Percentiles rank a stretch among this genome's conserved stretches.
Evolutionary conservation across 2,113 vertebrate species (phyloP).

Genomic region (Genyomyrus donnyi): DNA sequence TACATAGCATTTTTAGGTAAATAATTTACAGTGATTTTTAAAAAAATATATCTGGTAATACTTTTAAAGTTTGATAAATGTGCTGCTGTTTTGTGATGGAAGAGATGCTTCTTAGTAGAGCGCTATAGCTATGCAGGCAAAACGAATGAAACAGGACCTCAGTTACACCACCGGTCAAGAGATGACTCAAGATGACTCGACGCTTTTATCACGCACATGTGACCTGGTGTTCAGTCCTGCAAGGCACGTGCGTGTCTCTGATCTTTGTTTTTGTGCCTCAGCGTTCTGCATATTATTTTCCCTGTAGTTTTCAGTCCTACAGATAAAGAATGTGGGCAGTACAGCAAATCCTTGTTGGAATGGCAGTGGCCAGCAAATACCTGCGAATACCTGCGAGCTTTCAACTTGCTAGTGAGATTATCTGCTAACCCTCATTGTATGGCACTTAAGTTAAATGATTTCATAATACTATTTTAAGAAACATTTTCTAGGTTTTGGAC

Average conservation of each 20-base stretch:
- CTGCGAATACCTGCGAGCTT: neutral
- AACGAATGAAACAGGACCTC: constrained; percentile 3
- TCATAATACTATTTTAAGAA: neutral
- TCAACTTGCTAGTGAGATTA: neutral
- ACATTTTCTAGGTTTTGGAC: neutral
- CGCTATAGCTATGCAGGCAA: neutral
- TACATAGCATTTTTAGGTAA: neutral
- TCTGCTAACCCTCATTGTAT: neutral
- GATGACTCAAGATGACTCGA: neutral
- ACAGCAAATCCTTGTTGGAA: neutral
- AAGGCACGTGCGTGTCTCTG: neutral
- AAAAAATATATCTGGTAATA: neutral
- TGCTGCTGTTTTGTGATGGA: neutral
- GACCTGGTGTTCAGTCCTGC: neutral
- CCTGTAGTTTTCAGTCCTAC: neutral
- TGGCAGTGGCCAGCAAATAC: neutral
- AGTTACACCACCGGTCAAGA: neutral
- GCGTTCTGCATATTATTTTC: neutral
- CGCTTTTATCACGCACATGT: neutral
- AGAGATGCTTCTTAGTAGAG: neutral
- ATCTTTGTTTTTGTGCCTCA: neutral
- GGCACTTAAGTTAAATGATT: constrained; percentile 8
- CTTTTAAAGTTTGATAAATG: neutral
- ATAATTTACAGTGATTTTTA: neutral
- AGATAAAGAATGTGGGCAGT: neutral